Evolutionary conservation across 2,888 invertebrate species (phyloP).

Genomic region (Morpho deidamia): DNA sequence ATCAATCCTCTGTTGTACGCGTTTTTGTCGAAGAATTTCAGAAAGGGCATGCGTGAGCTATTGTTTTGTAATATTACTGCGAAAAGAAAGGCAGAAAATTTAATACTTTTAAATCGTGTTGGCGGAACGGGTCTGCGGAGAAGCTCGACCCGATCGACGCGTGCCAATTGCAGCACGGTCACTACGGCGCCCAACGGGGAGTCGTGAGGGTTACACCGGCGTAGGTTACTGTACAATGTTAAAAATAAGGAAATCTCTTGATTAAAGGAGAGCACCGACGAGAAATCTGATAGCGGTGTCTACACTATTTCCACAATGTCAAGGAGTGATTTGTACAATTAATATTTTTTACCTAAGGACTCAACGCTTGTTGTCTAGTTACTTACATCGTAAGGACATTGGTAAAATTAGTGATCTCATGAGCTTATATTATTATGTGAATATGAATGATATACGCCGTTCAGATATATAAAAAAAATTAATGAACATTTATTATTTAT

Average conservation of each 20-base stretch:
- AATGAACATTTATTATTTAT: no score
- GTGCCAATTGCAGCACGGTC: constrained; percentile 76
- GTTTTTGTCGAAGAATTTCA: constrained; percentile 88
- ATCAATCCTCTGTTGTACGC: constrained; percentile 95
- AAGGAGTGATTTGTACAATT: constrained; percentile 44
- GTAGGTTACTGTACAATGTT: constrained; percentile 61
- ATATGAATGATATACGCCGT: constrained; percentile 20
- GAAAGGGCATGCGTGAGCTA: constrained; percentile 90
- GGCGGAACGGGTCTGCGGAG: constrained; percentile 59
- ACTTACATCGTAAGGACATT: constrained; percentile 11
- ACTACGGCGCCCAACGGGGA: constrained; percentile 71
- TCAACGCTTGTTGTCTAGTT: background rate
- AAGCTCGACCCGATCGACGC: constrained; percentile 73
- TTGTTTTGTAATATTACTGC: constrained; percentile 78
- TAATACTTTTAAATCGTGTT: constrained; percentile 64
- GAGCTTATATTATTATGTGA: constrained; percentile 40
- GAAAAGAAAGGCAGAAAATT: constrained; percentile 60
- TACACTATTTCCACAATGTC: constrained; percentile 64
- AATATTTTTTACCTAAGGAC: constrained; percentile 9
- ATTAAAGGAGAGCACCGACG: constrained; percentile 73
- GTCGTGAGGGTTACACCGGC: constrained; percentile 66
- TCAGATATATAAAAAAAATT: background rate
- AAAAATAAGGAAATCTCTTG: constrained; percentile 69
- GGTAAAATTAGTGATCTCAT: constrained; percentile 42
- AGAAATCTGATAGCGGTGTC: constrained; percentile 67